Evolutionary conservation across 2,888 invertebrate species (phyloP).

Genomic region (Drosophila pseudotakahashii): DNA sequence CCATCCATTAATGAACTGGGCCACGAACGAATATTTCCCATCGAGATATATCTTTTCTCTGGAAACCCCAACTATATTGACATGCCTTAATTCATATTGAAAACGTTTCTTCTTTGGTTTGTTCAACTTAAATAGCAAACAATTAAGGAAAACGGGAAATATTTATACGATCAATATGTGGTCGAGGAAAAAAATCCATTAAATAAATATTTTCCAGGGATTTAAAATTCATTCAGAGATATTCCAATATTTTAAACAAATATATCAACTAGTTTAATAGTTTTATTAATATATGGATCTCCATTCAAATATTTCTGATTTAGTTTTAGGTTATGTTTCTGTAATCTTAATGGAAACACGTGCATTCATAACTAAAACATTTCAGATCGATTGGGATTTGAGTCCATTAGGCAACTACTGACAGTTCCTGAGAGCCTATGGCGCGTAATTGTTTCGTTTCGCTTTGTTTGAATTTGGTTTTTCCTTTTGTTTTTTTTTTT

Average conservation of each 20-base stretch:
- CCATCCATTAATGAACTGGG: slow-evolving; percentile 45
- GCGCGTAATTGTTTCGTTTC: slow-evolving; percentile 37
- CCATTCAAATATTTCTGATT: background rate
- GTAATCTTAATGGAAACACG: background rate
- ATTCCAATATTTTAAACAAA: too few relatives aligned
- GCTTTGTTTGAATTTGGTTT: slow-evolving; percentile 30
- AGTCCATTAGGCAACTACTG: slow-evolving; percentile 31
- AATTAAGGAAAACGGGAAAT: slow-evolving; percentile 19
- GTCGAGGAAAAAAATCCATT: slow-evolving; percentile 11
- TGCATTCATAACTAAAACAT: slow-evolving; percentile 4
- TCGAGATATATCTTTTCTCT: slow-evolving; percentile 15
- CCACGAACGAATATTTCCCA: slow-evolving; percentile 20
- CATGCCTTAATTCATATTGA: slow-evolving; percentile 13
- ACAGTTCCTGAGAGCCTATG: slow-evolving; percentile 32
- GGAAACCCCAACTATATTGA: background rate
- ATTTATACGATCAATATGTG: slow-evolving; percentile 9
- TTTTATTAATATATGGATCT: background rate
- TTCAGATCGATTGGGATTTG: slow-evolving; percentile 25
- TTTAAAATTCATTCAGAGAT: too few relatives aligned
- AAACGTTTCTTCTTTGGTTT: slow-evolving; percentile 18
- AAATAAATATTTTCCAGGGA: background rate
- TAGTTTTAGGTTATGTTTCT: background rate
- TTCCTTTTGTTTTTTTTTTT: slow-evolving; percentile 47
- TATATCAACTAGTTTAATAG: background rate
- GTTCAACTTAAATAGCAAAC: slow-evolving; percentile 8